Evolutionary conservation across 1,140 invertebrate species (phyloP).

Genomic region (Antheraea pernyi): DNA sequence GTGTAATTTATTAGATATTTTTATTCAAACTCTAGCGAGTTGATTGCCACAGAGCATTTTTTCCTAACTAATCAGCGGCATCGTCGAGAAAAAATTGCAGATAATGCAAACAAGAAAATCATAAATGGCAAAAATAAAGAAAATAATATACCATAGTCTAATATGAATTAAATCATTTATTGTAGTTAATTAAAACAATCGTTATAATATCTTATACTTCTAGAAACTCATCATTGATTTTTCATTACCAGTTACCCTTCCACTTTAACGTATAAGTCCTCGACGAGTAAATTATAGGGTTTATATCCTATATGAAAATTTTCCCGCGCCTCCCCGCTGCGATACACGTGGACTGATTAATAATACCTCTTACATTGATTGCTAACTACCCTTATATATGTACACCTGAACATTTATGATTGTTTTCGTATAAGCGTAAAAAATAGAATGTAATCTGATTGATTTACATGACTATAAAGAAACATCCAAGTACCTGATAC

Average conservation of each 20-base stretch:
- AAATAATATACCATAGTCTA: too few relatives aligned
- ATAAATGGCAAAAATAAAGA: too few relatives aligned
- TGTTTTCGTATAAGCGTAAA: neutral
- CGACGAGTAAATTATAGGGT: neutral
- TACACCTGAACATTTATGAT: neutral
- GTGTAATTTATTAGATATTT: too few relatives aligned
- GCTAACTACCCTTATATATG: neutral
- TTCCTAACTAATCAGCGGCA: too few relatives aligned
- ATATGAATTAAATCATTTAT: too few relatives aligned
- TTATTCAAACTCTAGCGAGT: too few relatives aligned
- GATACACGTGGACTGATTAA: neutral
- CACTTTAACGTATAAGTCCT: neutral
- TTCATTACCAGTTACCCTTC: neutral
- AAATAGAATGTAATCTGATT: neutral
- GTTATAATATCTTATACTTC: too few relatives aligned
- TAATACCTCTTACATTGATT: constrained; percentile 8
- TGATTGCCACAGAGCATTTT: too few relatives aligned
- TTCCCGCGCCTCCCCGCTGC: constrained; percentile 1
- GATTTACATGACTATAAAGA: neutral
- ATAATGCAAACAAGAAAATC: too few relatives aligned
- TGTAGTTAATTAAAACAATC: too few relatives aligned
- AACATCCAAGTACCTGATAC: too few relatives aligned
- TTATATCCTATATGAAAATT: neutral
- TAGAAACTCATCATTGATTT: neutral
- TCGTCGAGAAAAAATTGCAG: too few relatives aligned